These are phyloP conservation scores for Bombylius major DNA, from an alignment of 2,888 invertebrate genomes.

Conservation along the genomic window DNA sequence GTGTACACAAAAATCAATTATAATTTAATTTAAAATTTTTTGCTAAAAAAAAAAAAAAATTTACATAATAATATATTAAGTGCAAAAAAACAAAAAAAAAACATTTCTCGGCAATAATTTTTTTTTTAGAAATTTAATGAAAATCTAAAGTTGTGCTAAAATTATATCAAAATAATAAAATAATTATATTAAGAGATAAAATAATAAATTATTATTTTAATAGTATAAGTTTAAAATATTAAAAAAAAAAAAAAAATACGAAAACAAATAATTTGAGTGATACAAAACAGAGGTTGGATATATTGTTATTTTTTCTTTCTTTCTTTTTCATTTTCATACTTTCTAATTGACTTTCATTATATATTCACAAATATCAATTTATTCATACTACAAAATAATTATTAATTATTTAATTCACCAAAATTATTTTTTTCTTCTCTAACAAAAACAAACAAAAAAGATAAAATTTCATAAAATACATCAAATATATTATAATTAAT, in stretches of 20 bases:
- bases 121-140: not conserved
- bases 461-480: not conserved
- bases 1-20: too few relatives aligned
- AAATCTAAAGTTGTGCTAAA: constrained; percentile 6
- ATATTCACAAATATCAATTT: too few relatives aligned
- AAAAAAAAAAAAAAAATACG: too few relatives aligned
- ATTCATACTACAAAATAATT: too few relatives aligned
- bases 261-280: not conserved
- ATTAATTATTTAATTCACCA: too few relatives aligned
- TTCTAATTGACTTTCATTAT: too few relatives aligned
- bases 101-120: constrained; percentile 2
- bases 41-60: too few relatives aligned
- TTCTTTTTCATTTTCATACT: too few relatives aligned
- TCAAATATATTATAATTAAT: too few relatives aligned
- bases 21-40: too few relatives aligned
- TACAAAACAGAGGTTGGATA: constrained; percentile 2
- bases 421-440: not conserved
- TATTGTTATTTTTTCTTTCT: not conserved
- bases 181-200: not conserved
- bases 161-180: constrained; percentile 1
- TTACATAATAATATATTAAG: too few relatives aligned
- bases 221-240: not conserved
- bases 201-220: constrained; percentile 4
- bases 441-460: not conserved
- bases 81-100: too few relatives aligned